These are phyloP conservation scores for Neotoxoptera formosana DNA, from an alignment of 1,140 invertebrate species.

Conservation along the genomic window DNA sequence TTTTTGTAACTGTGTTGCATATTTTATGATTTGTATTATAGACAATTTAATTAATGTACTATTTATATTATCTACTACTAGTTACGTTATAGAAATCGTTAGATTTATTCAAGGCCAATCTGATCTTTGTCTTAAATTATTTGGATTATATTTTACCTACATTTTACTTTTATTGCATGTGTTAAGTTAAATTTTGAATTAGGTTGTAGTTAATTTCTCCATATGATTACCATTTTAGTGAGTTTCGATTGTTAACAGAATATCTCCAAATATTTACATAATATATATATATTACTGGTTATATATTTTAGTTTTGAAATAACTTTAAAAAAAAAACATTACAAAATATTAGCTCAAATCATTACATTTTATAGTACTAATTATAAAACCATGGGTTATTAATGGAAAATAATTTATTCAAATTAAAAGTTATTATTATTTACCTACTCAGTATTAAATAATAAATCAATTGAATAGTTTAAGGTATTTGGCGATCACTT, in stretches of 20 bases:
- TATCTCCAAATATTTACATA: background rate
- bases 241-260: background rate
- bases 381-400: background rate
- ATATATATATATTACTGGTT: background rate
- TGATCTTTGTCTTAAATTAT: background rate
- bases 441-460: background rate
- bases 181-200: background rate
- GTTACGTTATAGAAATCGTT: rapidly evolving
- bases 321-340: background rate
- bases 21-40: background rate
- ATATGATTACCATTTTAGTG: background rate
- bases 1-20: background rate
- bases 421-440: background rate
- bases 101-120: background rate
- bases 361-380: no score
- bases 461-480: background rate
- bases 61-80: background rate
- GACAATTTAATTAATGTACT: background rate
- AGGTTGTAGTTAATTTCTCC: background rate
- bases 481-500: background rate
- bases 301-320: background rate
- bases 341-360: background rate
- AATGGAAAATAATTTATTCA: background rate
- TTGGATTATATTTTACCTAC: background rate
- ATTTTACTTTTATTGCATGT: background rate